Conservation (phyloP, 2,888 invertebrate genomes). For the Trileptium ribeirensis region DNA sequence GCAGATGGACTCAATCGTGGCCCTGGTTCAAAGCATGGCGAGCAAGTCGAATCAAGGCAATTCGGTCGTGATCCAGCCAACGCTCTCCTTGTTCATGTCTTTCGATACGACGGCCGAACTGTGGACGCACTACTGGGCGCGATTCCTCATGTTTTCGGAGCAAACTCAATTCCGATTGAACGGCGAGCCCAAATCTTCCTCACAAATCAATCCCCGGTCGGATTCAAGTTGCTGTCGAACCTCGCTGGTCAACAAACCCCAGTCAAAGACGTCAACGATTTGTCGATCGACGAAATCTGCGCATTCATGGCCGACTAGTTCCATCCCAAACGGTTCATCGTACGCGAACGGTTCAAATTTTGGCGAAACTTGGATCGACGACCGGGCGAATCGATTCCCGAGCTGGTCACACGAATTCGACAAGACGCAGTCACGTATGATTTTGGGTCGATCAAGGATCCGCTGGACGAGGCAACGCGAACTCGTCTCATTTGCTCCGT, state of each 20-base stretch:
- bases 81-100: neutral
- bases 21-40: neutral
- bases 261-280: neutral
- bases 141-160: neutral
- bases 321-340: slow-evolving; percentile 31
- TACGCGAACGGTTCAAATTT: slow-evolving; percentile 31
- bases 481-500: slow-evolving; percentile 27
- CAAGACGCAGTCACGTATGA: slow-evolving; percentile 33
- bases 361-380: slow-evolving; percentile 33
- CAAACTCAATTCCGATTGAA: neutral
- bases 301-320: slow-evolving; percentile 19
- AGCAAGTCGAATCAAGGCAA: neutral
- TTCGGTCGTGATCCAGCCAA: neutral
- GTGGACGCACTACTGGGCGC: neutral
- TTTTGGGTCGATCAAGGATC: slow-evolving; percentile 22
- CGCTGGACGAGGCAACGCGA: neutral
- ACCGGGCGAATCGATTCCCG: slow-evolving; percentile 32
- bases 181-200: neutral
- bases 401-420: slow-evolving; percentile 29
- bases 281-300: neutral
- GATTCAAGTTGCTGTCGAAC: neutral
- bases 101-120: neutral
- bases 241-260: neutral
- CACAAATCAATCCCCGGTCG: neutral
- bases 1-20: neutral